A percentile compares a stretch with the other conserved stretches of the same genome.
Evolutionary conservation across 2,888 invertebrate species (phyloP).

Genomic region (Amphipoea oculea): DNA sequence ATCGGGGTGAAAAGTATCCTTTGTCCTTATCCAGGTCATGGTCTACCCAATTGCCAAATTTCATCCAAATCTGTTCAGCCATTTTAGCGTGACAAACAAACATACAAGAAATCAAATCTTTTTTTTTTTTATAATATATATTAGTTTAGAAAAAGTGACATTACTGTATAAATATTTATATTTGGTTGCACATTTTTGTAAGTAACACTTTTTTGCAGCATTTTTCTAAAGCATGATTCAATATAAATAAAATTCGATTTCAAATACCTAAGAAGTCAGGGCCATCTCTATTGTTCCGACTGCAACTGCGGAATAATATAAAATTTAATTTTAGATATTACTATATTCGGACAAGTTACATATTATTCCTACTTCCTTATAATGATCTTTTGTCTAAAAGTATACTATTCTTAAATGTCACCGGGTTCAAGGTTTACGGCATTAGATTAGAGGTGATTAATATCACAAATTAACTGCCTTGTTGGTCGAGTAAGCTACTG

Average conservation of each 20-base stretch:
- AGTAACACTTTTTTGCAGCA: neutral
- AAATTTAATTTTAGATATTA: neutral
- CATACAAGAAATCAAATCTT: neutral
- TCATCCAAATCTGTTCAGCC: neutral
- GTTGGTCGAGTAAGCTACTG: neutral
- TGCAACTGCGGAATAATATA: slow-evolving; percentile 7
- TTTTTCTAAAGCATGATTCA: neutral
- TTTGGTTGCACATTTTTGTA: neutral
- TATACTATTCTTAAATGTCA: slow-evolving; percentile 50
- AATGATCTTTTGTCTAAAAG: slow-evolving; percentile 14
- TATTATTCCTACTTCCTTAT: slow-evolving; percentile 1
- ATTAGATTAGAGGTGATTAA: slow-evolving; percentile 5
- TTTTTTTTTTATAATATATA: neutral
- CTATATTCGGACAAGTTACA: neutral
- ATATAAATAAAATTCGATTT: slow-evolving; percentile 11
- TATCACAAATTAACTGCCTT: neutral
- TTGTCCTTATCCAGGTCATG: neutral
- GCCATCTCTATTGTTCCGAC: slow-evolving; percentile 4
- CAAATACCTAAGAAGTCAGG: slow-evolving; percentile 28
- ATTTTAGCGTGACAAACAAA: neutral
- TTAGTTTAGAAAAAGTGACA: neutral
- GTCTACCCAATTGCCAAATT: neutral
- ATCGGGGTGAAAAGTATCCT: neutral
- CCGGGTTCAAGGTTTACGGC: slow-evolving; percentile 50
- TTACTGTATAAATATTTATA: neutral